Evolutionary conservation across 2,113 vertebrate genomes (phyloP).

Genomic region (Scomber japonicus): DNA sequence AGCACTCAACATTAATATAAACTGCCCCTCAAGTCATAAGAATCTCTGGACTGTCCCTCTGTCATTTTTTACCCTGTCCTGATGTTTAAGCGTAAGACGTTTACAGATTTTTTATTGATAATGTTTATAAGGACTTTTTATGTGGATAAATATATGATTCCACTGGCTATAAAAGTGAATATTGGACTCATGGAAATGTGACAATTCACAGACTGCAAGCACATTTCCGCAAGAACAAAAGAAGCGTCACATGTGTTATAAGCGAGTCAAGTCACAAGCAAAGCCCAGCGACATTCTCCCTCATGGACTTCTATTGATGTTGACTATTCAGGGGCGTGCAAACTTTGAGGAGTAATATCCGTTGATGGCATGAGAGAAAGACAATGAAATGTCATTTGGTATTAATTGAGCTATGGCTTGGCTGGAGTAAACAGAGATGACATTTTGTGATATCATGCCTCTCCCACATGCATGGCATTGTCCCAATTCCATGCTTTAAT

Average conservation of each 20-base stretch:
- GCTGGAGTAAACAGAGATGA: slow-evolving; percentile 76
- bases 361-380: slow-evolving; percentile 54
- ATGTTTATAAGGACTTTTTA: background rate
- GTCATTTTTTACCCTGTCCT: slow-evolving; percentile 20
- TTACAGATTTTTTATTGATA: background rate
- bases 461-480: slow-evolving; percentile 38
- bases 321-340: slow-evolving; percentile 58
- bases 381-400: slow-evolving; percentile 77
- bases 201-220: background rate
- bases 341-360: slow-evolving; percentile 73
- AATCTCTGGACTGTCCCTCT: slow-evolving; percentile 22
- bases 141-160: background rate
- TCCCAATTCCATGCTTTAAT: slow-evolving; percentile 56
- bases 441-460: slow-evolving; percentile 70
- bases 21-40: slow-evolving; percentile 36
- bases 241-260: slow-evolving; percentile 25
- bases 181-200: slow-evolving; percentile 17
- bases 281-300: slow-evolving; percentile 31
- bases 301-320: slow-evolving; percentile 38
- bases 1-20: slow-evolving; percentile 52
- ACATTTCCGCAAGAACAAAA: slow-evolving; percentile 55
- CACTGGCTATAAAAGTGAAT: too few relatives aligned
- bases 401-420: slow-evolving; percentile 76
- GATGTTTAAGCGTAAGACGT: slow-evolving; percentile 5
- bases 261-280: slow-evolving; percentile 50